phyloP scores from a whole-genome alignment of 1,140 invertebrate species.

The Drosophila ananassae region DNA sequence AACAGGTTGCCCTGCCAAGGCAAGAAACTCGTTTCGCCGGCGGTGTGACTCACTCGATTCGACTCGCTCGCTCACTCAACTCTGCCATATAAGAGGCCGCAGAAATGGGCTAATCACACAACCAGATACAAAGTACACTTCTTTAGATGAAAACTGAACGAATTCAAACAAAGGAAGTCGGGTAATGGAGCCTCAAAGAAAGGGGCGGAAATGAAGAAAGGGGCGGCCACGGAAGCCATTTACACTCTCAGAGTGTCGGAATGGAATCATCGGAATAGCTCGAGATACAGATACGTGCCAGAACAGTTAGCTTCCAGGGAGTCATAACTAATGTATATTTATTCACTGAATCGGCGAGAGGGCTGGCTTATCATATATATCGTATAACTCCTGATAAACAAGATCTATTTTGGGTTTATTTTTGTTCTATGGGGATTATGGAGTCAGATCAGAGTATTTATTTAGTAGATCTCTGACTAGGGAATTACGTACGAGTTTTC shows the following conservation, averaged over 20 bases:
- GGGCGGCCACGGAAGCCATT: slow-evolving; percentile 26
- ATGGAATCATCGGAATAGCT: too few relatives aligned
- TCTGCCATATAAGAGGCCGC: slow-evolving; percentile 25
- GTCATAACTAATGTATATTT: slow-evolving; percentile 9
- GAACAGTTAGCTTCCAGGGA: neutral
- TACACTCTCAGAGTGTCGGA: slow-evolving; percentile 20
- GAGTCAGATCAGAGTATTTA: neutral
- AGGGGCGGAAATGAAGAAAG: slow-evolving; percentile 33
- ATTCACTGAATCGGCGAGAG: slow-evolving; percentile 8
- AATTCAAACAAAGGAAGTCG: slow-evolving; percentile 47
- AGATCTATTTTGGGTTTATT: neutral
- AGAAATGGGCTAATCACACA: slow-evolving; percentile 55
- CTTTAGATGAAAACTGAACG: slow-evolving; percentile 38
- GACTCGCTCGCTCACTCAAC: neutral
- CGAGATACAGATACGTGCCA: slow-evolving; percentile 17
- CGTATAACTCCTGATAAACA: slow-evolving; percentile 11
- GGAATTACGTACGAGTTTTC: neutral
- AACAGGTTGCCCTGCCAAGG: slow-evolving; percentile 45
- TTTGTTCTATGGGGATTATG: neutral
- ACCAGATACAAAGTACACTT: slow-evolving; percentile 46
- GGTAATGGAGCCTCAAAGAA: slow-evolving; percentile 23
- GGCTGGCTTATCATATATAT: slow-evolving; percentile 11
- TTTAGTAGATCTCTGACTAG: neutral
- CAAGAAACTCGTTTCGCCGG: slow-evolving; percentile 44
- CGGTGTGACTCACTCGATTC: slow-evolving; percentile 31